phyloP scores from a whole-genome alignment of 1,140 invertebrate genomes.

The Temnothorax longispinosus region DNA sequence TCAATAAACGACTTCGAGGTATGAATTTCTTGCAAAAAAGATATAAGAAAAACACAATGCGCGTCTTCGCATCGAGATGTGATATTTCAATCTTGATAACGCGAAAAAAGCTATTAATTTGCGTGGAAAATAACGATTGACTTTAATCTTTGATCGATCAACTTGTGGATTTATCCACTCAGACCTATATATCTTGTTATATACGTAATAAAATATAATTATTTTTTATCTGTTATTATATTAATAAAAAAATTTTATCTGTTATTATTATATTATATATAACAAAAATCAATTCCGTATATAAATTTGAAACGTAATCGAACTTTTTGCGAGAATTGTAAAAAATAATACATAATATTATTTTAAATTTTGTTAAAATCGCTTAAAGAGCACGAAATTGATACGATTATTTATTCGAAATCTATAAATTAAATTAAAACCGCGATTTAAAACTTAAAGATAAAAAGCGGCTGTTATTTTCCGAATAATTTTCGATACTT shows the following conservation, averaged over 20 bases:
- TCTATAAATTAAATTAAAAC: background rate
- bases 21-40: slow-evolving; percentile 5
- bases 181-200: background rate
- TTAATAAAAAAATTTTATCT: background rate
- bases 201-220: background rate
- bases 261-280: background rate
- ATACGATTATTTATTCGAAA: background rate
- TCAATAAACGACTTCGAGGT: background rate
- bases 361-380: background rate
- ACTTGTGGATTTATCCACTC: background rate
- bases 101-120: background rate
- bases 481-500: background rate
- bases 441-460: background rate
- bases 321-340: background rate
- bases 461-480: background rate
- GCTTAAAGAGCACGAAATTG: background rate
- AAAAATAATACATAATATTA: background rate
- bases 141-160: background rate
- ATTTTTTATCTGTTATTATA: background rate
- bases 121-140: background rate
- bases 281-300: background rate
- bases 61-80: background rate
- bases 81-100: background rate
- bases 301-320: background rate
- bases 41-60: background rate